A percentile compares a stretch with the other conserved stretches of the same genome.
phyloP scores from a whole-genome alignment of 1,140 invertebrate species.

The Penaeus vannamei region DNA sequence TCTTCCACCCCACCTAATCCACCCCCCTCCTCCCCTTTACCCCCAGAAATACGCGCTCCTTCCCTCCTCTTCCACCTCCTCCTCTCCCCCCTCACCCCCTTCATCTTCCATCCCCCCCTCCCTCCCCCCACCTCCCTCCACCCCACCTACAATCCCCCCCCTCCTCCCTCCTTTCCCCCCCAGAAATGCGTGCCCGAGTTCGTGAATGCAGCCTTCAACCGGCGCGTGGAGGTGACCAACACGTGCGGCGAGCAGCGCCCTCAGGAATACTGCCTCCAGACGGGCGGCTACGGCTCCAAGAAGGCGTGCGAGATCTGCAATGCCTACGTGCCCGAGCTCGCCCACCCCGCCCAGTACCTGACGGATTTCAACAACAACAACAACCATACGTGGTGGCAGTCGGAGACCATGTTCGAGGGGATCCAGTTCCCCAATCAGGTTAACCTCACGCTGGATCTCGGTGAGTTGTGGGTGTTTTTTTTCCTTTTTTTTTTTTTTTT shows the following conservation, averaged over 20 bases:
- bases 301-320: conserved; percentile 74
- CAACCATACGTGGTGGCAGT: conserved; percentile 98
- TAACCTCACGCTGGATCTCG: conserved; percentile 84
- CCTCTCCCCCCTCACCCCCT: too few species aligned
- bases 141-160: background rate
- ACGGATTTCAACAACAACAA: conserved; percentile 93
- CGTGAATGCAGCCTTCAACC: conserved; percentile 93
- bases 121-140: background rate
- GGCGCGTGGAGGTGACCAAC: conserved; percentile 92
- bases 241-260: conserved; percentile 89
- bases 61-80: too few species aligned
- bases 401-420: conserved; percentile 95
- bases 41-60: too few species aligned
- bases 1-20: too few species aligned
- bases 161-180: background rate
- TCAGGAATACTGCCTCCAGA: conserved; percentile 92
- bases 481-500: too few species aligned
- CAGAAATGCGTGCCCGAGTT: conserved; percentile 96
- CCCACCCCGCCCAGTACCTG: conserved; percentile 85
- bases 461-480: background rate
- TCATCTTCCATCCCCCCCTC: too few species aligned
- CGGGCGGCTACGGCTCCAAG: conserved; percentile 74
- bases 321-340: conserved; percentile 72
- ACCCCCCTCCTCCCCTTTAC: too few species aligned
- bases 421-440: conserved; percentile 92